Percentiles rank a stretch among this genome's conserved stretches.
These are phyloP conservation scores for Fragum whitleyi DNA, from an alignment of 2,888 invertebrate species.

Conservation along the genomic window DNA sequence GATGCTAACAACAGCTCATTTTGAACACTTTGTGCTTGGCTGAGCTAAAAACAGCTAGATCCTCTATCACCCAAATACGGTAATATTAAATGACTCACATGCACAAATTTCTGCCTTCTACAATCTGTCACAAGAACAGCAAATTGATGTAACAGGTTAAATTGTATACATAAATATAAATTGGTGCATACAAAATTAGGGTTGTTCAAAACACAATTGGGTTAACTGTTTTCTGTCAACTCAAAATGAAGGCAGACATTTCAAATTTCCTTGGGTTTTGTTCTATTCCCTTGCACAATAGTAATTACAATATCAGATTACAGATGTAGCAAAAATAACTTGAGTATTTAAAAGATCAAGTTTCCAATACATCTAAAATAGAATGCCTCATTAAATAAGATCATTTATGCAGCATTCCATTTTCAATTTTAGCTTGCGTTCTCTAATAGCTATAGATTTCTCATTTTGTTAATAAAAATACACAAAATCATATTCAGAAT, in stretches of 20 bases:
- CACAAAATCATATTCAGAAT: too few species aligned
- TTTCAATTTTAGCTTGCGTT: not conserved
- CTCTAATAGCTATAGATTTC: not conserved
- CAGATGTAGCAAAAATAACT: not conserved
- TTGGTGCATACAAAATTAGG: conserved; percentile 23
- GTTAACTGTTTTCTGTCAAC: conserved; percentile 28
- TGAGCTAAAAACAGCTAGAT: too few species aligned
- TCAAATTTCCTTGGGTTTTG: conserved; percentile 1
- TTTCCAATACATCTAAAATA: conserved; percentile 6
- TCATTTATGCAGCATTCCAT: not conserved
- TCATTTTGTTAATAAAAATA: too few species aligned
- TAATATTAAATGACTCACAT: not conserved
- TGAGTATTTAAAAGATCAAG: conserved; percentile 9
- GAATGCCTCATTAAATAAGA: conserved; percentile 15
- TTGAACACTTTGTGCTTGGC: too few species aligned
- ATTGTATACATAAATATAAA: too few species aligned
- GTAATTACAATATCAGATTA: conserved; percentile 17
- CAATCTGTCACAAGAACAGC: not conserved
- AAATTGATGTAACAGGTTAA: conserved; percentile 3
- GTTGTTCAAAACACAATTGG: conserved; percentile 1
- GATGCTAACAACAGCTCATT: too few species aligned
- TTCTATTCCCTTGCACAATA: conserved; percentile 1
- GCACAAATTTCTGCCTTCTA: not conserved
- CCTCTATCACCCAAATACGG: too few species aligned
- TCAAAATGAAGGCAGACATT: conserved; percentile 16